Conservation (phyloP, 2,888 invertebrate genomes). For the Sesia bembeciformis region DNA sequence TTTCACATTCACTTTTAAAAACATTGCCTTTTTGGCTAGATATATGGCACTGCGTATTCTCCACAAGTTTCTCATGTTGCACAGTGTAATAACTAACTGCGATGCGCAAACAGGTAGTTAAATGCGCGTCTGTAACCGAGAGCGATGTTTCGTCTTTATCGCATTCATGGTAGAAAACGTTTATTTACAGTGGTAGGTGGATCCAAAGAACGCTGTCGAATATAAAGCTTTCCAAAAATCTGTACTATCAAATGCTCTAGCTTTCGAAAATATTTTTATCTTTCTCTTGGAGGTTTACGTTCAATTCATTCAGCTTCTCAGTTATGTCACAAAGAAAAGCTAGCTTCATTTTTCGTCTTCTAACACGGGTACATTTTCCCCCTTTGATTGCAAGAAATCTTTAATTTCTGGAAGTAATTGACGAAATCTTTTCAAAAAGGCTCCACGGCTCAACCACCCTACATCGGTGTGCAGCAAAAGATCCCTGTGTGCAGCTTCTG, state of each 20-base stretch:
- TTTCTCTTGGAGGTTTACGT: too few species aligned
- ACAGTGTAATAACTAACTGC: slow-evolving; percentile 1
- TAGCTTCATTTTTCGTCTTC: too few species aligned
- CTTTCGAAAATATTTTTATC: slow-evolving; percentile 1
- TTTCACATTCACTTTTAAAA: not conserved
- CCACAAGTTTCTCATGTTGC: not conserved
- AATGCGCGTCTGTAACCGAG: not conserved
- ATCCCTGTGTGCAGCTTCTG: too few species aligned
- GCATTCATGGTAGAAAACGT: not conserved
- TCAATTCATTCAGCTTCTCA: too few species aligned
- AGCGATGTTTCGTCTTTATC: too few species aligned
- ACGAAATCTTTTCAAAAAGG: too few species aligned
- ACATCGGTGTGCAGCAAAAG: too few species aligned
- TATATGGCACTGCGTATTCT: not conserved
- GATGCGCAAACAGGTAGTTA: slow-evolving; percentile 2
- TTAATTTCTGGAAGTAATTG: too few species aligned
- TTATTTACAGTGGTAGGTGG: not conserved
- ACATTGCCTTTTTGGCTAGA: not conserved
- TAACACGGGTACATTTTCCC: too few species aligned
- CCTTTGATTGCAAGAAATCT: too few species aligned
- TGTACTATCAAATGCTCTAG: slow-evolving; percentile 1
- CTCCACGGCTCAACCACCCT: too few species aligned
- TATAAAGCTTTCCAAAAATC: not conserved
- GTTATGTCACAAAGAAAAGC: too few species aligned
- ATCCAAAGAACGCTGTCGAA: not conserved